A percentile compares a stretch with the other conserved stretches of the same genome.
phyloP scores from a whole-genome alignment of 2,888 invertebrate genomes.

The Meloe dianella region DNA sequence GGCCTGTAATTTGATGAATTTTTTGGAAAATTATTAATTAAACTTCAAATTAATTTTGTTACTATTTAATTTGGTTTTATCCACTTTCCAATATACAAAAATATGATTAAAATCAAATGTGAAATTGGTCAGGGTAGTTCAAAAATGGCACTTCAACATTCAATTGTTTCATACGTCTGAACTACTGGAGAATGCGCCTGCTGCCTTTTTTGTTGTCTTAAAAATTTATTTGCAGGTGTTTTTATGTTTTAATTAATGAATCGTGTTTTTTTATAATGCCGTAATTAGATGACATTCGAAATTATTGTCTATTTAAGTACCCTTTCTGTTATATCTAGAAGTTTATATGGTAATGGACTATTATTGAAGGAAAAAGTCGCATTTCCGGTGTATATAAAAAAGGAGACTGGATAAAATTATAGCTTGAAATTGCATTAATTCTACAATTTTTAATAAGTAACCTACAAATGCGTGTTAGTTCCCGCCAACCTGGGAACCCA shows the following conservation, averaged over 20 bases:
- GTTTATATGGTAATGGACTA: not conserved
- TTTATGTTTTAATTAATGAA: not conserved
- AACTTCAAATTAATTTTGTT: not conserved
- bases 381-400: not conserved
- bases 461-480: not conserved
- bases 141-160: not conserved
- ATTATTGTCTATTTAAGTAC: not conserved
- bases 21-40: not conserved
- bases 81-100: not conserved
- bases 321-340: not conserved
- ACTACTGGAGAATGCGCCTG: not conserved
- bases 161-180: not conserved
- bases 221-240: not conserved
- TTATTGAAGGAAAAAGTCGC: not conserved
- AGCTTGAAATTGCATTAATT: not conserved
- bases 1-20: too few species aligned
- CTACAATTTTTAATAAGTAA: conserved; percentile 4
- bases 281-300: not conserved
- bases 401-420: not conserved
- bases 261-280: not conserved
- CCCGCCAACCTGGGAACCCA: not conserved
- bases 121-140: too few species aligned
- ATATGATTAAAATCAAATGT: not conserved
- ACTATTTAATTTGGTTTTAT: not conserved
- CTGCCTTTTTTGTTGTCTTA: not conserved